Evolutionary conservation across 2,888 invertebrate species (phyloP), one percentile per base, ranked within the genome.

Genomic region (Polia nebulosa): DNA sequence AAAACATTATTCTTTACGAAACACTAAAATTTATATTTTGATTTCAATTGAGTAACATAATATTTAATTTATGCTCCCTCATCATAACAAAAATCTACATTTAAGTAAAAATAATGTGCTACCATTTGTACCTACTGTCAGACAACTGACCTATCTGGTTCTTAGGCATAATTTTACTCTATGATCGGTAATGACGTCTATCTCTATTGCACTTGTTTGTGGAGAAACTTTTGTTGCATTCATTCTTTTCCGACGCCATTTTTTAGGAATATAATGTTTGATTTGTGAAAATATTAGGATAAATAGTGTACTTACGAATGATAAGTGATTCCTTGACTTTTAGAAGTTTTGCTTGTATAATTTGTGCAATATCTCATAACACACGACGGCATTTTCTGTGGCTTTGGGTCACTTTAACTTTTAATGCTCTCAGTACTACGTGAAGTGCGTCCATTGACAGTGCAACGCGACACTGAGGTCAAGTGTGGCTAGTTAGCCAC

Each of bases 161-260:
- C 51, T 9, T 51, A 51, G 4, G 4, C 11, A 32, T 32, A 51
- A 32, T 51, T 51, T 51, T 51, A 51, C 32, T 51, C 51, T 51
- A 51, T n/a, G n/a, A 32, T 51, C 51, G 32, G 51, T 51, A 32
- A 51, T 51, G 51, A 51, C 51, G 32, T 51, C 32, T 51, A 32
- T 32, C 51, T n/a, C n/a, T n/a, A n/a, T n/a, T n/a, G n/a, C n/a
- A n/a, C n/a, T n/a, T n/a, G n/a, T n/a, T n/a, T n/a, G n/a, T n/a
- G n/a, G 39, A 39, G 39, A 36, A 36, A 36, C 3, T 36, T 1
- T 36, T 36, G 36, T 36, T 36, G 36, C 36, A 36, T 3, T 36
- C 36, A 2, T 36, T 36, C 13, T 15, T 39, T 39, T 39, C 15
- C 5, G 39, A 39, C 39, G 39, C 39, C 39, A 39, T 17, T 17